Conservation (phyloP, 2,797 vertebrate genomes). For the Coregonus ussuriensis region DNA sequence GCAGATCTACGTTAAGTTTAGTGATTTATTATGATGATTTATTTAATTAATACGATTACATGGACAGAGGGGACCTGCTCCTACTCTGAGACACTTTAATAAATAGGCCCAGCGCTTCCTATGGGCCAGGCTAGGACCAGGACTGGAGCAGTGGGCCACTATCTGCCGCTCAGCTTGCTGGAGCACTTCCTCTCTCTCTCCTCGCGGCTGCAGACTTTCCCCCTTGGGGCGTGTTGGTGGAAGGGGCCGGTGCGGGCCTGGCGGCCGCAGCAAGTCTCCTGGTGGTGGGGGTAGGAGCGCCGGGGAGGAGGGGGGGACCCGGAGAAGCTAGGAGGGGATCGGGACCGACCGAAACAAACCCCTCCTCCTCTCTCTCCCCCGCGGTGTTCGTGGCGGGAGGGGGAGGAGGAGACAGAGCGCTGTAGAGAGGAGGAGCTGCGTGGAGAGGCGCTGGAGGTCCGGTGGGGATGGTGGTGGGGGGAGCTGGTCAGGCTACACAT, state of each 20-base stretch:
- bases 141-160: slow-evolving; percentile 63
- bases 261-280: slow-evolving; percentile 89
- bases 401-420: slow-evolving; percentile 94
- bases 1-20: neutral
- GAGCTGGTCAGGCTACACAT: slow-evolving; percentile 87
- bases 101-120: neutral
- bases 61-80: neutral
- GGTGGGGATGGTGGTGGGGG: slow-evolving; percentile 66
- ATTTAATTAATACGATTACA: neutral
- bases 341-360: slow-evolving; percentile 84
- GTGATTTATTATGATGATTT: neutral
- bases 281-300: slow-evolving; percentile 88
- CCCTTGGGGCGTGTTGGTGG: slow-evolving; percentile 73
- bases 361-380: slow-evolving; percentile 69
- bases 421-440: slow-evolving; percentile 93
- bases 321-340: slow-evolving; percentile 94
- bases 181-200: slow-evolving; percentile 90
- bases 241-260: slow-evolving; percentile 81
- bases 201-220: slow-evolving; percentile 81
- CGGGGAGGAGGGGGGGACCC: slow-evolving; percentile 87
- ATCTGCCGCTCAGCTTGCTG: slow-evolving; percentile 98
- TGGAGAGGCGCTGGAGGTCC: slow-evolving; percentile 94
- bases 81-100: neutral
- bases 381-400: slow-evolving; percentile 87
- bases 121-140: neutral